These are phyloP conservation scores for Rhabditophanes sp. DNA, from an alignment of 2,888 invertebrate species.

Conservation along the genomic window DNA sequence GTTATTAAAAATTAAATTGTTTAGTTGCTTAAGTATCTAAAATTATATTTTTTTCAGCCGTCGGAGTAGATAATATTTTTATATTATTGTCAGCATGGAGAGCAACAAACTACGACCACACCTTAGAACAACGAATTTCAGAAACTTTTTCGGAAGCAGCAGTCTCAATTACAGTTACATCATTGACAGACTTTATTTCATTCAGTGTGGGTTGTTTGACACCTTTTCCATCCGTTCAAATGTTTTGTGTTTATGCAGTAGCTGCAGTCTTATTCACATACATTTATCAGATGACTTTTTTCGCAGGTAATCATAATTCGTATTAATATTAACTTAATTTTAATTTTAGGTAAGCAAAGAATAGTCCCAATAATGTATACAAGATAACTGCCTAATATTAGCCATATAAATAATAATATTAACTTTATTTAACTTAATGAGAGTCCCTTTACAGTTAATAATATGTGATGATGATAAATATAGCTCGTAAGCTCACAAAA, in stretches of 20 bases:
- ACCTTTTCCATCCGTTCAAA: slow-evolving; percentile 72
- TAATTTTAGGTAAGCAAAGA: too few species aligned
- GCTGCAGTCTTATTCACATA: slow-evolving; percentile 76
- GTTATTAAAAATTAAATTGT: too few species aligned
- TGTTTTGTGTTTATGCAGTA: slow-evolving; percentile 85
- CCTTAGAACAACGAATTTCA: slow-evolving; percentile 69
- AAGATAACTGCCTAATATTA: too few species aligned
- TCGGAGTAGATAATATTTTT: slow-evolving; percentile 87
- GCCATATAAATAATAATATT: too few species aligned
- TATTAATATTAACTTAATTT: not conserved
- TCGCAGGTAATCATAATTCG: slow-evolving; percentile 61
- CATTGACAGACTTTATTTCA: slow-evolving; percentile 71
- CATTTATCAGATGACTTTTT: slow-evolving; percentile 78
- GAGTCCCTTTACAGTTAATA: too few species aligned
- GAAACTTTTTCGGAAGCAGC: slow-evolving; percentile 77
- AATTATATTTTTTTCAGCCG: slow-evolving; percentile 66
- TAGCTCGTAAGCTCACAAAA: too few species aligned
- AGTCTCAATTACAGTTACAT: slow-evolving; percentile 83
- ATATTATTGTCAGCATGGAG: slow-evolving; percentile 88
- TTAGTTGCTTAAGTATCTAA: too few species aligned
- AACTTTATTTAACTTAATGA: too few species aligned
- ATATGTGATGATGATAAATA: too few species aligned
- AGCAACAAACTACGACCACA: slow-evolving; percentile 53
- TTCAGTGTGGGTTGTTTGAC: slow-evolving; percentile 81
- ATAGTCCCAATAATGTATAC: not conserved